Percentiles rank a stretch among this genome's conserved stretches.
phyloP scores from a whole-genome alignment of 2,113 vertebrate species.

The Paratilapia polleni region DNA sequence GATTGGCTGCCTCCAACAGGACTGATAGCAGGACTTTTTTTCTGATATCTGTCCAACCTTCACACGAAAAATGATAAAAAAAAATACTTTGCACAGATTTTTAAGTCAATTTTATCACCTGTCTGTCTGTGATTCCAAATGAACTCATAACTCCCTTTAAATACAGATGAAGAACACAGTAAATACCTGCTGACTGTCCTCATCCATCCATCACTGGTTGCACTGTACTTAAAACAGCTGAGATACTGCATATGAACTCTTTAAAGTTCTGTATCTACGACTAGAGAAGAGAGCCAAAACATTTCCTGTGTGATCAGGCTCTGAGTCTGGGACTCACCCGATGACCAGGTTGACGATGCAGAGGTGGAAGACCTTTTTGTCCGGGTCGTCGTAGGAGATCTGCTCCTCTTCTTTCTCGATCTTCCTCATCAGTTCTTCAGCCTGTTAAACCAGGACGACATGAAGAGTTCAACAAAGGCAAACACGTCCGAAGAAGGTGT shows the following conservation, averaged over 20 bases:
- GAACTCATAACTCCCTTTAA: not conserved
- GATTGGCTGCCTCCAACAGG: not conserved
- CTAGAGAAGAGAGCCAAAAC: too few species aligned
- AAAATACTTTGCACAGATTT: not conserved
- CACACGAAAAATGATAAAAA: not conserved
- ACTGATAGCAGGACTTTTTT: rapidly evolving
- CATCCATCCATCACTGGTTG: too few species aligned
- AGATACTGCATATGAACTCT: too few species aligned
- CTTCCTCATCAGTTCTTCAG: conserved; percentile 95
- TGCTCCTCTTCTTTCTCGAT: conserved; percentile 97
- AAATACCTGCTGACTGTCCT: too few species aligned
- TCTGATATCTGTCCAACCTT: not conserved
- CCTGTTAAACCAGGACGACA: conserved; percentile 56
- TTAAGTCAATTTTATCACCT: too few species aligned
- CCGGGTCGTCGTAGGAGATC: conserved; percentile 89
- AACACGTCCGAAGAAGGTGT: rapidly evolving
- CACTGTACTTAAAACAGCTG: too few species aligned
- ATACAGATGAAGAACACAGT: not conserved
- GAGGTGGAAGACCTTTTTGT: conserved; percentile 93
- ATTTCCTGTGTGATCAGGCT: not conserved
- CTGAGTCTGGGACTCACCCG: conserved; percentile 76
- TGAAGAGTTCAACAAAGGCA: not conserved
- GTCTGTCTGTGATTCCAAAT: not conserved
- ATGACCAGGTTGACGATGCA: conserved; percentile 98
- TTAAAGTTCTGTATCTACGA: not conserved